Evolutionary conservation across 2,797 vertebrate species (phyloP).

Genomic region (Hydrophis major): DNA sequence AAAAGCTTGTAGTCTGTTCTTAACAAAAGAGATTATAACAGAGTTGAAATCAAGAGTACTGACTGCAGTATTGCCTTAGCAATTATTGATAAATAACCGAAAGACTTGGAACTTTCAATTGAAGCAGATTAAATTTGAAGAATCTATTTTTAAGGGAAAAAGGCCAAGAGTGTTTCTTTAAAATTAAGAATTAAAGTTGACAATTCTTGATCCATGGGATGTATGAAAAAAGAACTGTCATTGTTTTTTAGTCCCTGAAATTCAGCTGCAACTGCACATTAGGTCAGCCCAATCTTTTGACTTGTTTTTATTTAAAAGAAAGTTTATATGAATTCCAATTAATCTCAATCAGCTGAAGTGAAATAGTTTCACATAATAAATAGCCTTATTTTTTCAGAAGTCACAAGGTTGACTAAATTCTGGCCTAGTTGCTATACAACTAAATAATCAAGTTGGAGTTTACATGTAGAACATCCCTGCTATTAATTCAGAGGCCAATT

Average conservation of each 20-base stretch:
- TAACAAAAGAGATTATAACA: slow-evolving; percentile 8
- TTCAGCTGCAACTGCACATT: slow-evolving; percentile 34
- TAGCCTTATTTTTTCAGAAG: slow-evolving; percentile 56
- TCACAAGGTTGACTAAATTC: slow-evolving; percentile 31
- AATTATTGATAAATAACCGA: slow-evolving; percentile 48
- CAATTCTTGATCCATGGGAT: slow-evolving; percentile 54
- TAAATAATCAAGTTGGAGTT: background rate
- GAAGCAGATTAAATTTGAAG: slow-evolving; percentile 40
- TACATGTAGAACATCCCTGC: background rate
- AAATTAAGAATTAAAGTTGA: slow-evolving; percentile 54
- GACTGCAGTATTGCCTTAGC: slow-evolving; percentile 21
- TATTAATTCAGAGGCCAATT: background rate
- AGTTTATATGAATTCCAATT: slow-evolving; percentile 65
- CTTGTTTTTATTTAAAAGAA: slow-evolving; percentile 53
- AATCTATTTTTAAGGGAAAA: slow-evolving; percentile 53
- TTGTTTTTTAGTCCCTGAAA: slow-evolving; percentile 57
- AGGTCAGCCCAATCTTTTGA: slow-evolving; percentile 61
- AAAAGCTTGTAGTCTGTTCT: slow-evolving; percentile 9
- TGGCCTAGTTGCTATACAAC: background rate
- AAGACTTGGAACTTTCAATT: slow-evolving; percentile 47
- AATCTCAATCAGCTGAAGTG: slow-evolving; percentile 60
- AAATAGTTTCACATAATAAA: slow-evolving; percentile 56
- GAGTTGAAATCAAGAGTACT: slow-evolving; percentile 15
- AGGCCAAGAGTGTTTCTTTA: slow-evolving; percentile 40
- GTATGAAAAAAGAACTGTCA: slow-evolving; percentile 39